These are phyloP conservation scores for Drosophila pallidifrons DNA, from an alignment of 1,140 invertebrate genomes.

Conservation along the genomic window DNA sequence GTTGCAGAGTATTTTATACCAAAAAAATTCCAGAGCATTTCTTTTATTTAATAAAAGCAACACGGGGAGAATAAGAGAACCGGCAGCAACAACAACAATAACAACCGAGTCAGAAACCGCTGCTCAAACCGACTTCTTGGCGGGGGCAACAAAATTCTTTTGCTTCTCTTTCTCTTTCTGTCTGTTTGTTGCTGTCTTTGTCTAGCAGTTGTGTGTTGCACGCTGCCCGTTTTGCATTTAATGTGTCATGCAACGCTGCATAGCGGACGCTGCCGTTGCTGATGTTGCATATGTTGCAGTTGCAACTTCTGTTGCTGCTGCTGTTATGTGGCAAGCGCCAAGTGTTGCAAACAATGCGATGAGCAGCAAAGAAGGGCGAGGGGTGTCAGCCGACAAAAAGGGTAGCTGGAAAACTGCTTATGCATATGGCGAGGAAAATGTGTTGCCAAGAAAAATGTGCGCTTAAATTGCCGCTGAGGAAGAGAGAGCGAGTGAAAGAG, in stretches of 20 bases:
- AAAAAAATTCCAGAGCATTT: slow-evolving; percentile 68
- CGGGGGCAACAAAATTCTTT: slow-evolving; percentile 41
- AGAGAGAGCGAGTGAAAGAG: slow-evolving; percentile 22
- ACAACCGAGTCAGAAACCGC: slow-evolving; percentile 24
- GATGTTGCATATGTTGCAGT: slow-evolving; percentile 73
- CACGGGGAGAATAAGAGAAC: slow-evolving; percentile 11
- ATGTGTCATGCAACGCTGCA: slow-evolving; percentile 80
- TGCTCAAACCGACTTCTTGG: slow-evolving; percentile 47
- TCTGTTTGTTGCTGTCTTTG: neutral
- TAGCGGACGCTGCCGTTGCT: slow-evolving; percentile 49
- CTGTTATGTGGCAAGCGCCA: slow-evolving; percentile 81
- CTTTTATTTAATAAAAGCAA: slow-evolving; percentile 77
- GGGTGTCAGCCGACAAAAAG: slow-evolving; percentile 27
- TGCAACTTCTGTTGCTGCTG: slow-evolving; percentile 66
- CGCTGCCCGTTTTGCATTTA: slow-evolving; percentile 76
- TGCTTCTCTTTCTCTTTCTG: neutral
- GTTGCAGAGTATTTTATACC: slow-evolving; percentile 45
- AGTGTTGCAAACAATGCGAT: slow-evolving; percentile 76
- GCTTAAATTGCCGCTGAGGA: slow-evolving; percentile 74
- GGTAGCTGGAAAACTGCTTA: slow-evolving; percentile 75
- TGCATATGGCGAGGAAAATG: slow-evolving; percentile 72
- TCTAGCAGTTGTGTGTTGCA: slow-evolving; percentile 22
- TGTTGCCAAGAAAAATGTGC: slow-evolving; percentile 80
- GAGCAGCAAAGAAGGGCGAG: slow-evolving; percentile 25
- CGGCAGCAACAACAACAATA: slow-evolving; percentile 32